Evolutionary conservation across 2,888 invertebrate genomes (phyloP).

Genomic region (Asteroscopus sphinx): DNA sequence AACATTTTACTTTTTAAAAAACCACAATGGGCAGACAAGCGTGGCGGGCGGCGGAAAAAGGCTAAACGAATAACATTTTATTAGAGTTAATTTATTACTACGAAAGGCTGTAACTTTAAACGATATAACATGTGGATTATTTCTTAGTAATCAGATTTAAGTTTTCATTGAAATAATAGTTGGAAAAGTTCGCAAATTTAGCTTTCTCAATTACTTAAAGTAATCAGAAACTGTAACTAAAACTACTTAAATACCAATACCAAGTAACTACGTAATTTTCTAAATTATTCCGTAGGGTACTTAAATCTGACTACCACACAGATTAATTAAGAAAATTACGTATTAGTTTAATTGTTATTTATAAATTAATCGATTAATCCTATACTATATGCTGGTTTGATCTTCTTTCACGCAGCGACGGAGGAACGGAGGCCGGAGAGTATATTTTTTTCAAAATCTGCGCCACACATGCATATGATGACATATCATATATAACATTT

Average conservation of each 20-base stretch:
- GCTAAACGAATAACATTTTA: slow-evolving; percentile 24
- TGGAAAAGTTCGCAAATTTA: neutral
- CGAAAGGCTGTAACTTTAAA: slow-evolving; percentile 21
- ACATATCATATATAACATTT: no score
- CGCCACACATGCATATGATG: no score
- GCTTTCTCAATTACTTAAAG: neutral
- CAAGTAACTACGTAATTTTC: slow-evolving; percentile 10
- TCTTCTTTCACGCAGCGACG: no score
- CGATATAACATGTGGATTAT: slow-evolving; percentile 16
- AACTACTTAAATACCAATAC: slow-evolving; percentile 2
- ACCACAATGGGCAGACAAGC: slow-evolving; percentile 31
- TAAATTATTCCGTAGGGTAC: neutral
- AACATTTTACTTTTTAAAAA: slow-evolving; percentile 39
- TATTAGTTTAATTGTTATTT: no score
- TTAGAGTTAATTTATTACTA: slow-evolving; percentile 25
- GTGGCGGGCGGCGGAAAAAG: slow-evolving; percentile 24
- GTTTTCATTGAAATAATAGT: no score
- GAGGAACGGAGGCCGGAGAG: no score
- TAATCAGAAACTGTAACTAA: neutral
- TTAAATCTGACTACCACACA: no score
- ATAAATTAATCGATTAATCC: no score
- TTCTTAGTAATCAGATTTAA: no score
- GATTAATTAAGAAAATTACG: no score
- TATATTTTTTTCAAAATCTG: no score
- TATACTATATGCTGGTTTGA: no score